Evolutionary conservation across 2,797 vertebrate genomes (phyloP), one percentile per base, ranked within the genome.

Genomic region (Linurgus olivaceus): DNA sequence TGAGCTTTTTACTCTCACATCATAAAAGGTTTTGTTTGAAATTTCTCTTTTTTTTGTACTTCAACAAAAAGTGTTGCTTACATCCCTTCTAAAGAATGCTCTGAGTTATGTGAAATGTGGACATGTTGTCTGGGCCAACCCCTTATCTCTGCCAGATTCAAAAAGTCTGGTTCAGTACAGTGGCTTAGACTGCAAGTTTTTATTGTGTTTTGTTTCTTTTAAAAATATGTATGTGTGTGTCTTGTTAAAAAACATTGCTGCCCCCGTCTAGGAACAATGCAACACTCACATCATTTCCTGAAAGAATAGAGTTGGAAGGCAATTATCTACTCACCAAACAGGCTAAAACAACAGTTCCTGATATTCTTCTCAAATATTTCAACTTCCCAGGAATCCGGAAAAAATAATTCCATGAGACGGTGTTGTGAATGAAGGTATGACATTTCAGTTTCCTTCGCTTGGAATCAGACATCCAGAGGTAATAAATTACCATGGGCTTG

Each of bases 351-450:
- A 98, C 97, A 98, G 98, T 98, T 98, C 98, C 98, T 98, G 98
- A 98, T 97, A 98, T 98, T 98, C 98, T 98, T 98, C 97, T 98
- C 95, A 97, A 98, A 98, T 97, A 97, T 96, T 98, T 98, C 89
- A 98, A 98, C 98, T 98, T 98, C 98, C 97, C 97, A 98, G 96
- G 98, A 98, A 98, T 98, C 97, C 98, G 98, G 98, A 98, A 98
- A 98, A 98, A 98, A 98, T 98, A 98, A 96, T 98, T 98, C 97
- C 97, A 95, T 96, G 97, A 97, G 97, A 95, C 24, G 42, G 96
- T 96, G 96, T 97, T 97, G 91, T 97, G 98, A 98, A 98, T 98
- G 97, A 98, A 98, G 95, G 95, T 97, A 95, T 97, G 97, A 96
- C 97, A 97, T 98, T 97, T 84, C 81, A 76, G 95, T 88, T 97